phyloP scores from a whole-genome alignment of 2,888 invertebrate genomes.

The Cryptosula pallasiana region DNA sequence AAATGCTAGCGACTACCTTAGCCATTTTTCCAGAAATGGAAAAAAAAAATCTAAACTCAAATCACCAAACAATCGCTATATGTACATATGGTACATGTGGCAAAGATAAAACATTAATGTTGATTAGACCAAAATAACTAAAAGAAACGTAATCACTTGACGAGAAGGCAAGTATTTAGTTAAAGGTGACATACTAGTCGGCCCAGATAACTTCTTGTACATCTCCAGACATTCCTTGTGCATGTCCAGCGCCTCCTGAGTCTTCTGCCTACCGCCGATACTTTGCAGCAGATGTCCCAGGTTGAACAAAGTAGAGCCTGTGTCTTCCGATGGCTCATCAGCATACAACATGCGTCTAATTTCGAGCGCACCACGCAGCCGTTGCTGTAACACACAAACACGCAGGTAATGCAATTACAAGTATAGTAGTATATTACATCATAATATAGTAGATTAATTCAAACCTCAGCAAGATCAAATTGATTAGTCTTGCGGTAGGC shows the following conservation, averaged over 20 bases:
- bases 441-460: neutral
- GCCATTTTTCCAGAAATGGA: no score
- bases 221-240: slow-evolving; percentile 20
- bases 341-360: neutral
- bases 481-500: slow-evolving; percentile 19
- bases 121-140: no score
- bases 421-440: neutral
- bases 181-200: neutral
- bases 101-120: no score
- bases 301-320: slow-evolving; percentile 7
- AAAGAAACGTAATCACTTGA: no score
- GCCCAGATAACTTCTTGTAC: neutral
- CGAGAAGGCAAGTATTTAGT: no score
- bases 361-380: neutral
- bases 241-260: neutral
- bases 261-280: slow-evolving; percentile 4
- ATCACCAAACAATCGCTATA: no score
- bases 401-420: neutral
- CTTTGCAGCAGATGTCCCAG: slow-evolving; percentile 13
- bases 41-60: no score
- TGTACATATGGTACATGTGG: no score
- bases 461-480: neutral
- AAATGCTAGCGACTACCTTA: no score
- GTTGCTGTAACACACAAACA: neutral
- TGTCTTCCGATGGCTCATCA: slow-evolving; percentile 9